These are phyloP conservation scores for Gallinago media DNA, from an alignment of 2,113 vertebrate genomes.

Conservation along the genomic window DNA sequence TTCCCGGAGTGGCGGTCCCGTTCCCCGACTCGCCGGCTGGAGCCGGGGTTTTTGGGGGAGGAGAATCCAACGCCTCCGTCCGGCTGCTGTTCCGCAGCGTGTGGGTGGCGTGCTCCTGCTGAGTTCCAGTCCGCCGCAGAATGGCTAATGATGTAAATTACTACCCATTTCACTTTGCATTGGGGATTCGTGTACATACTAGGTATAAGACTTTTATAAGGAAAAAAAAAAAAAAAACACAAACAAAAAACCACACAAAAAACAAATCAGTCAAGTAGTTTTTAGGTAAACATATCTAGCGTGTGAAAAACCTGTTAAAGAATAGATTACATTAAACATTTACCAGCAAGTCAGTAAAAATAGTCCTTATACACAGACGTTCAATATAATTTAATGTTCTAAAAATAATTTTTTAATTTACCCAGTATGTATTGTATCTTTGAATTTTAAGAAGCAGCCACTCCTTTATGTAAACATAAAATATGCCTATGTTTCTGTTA, in stretches of 20 bases:
- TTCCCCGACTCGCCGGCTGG: not conserved
- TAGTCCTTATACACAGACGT: conserved; percentile 51
- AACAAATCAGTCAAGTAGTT: conserved; percentile 60
- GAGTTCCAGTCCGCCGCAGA: conserved; percentile 47
- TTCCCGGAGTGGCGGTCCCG: not conserved
- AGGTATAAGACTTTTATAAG: conserved; percentile 71
- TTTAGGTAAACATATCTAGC: conserved; percentile 69
- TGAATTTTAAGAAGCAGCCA: conserved; percentile 58
- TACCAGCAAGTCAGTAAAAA: conserved; percentile 69
- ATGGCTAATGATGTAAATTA: conserved; percentile 60
- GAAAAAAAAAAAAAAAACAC: not conserved
- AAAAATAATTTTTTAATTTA: conserved; percentile 57
- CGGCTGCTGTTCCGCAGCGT: not conserved
- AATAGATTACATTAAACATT: conserved; percentile 65
- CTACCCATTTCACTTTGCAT: conserved; percentile 42
- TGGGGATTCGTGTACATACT: conserved; percentile 68
- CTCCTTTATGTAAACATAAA: conserved; percentile 70
- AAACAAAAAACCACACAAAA: not conserved
- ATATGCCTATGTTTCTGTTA: conserved; percentile 71
- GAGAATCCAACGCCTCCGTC: not conserved
- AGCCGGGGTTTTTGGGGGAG: not conserved
- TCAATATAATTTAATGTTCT: conserved; percentile 70
- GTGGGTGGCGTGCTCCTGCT: conserved; percentile 31
- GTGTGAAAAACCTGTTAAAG: conserved; percentile 67
- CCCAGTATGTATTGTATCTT: conserved; percentile 62